Evolutionary conservation across 2,113 vertebrate species (phyloP).

Genomic region (Halcyon senegalensis): DNA sequence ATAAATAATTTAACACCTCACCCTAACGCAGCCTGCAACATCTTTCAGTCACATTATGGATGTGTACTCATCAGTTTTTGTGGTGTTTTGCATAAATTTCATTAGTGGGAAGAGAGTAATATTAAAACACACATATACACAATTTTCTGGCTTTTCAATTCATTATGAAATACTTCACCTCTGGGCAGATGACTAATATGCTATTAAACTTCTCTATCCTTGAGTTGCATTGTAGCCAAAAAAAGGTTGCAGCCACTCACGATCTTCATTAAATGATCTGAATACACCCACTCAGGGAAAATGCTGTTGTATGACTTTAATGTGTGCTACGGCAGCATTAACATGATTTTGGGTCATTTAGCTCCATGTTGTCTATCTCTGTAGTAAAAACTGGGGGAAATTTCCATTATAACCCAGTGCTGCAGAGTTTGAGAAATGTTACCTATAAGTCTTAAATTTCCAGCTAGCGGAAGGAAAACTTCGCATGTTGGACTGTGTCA

Average conservation of each 20-base stretch:
- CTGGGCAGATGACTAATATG: constrained; percentile 71
- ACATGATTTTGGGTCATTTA: constrained; percentile 37
- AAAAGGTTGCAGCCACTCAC: constrained; percentile 57
- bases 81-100: constrained; percentile 52
- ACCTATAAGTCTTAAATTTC: background rate
- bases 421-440: background rate
- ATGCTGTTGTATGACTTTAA: background rate
- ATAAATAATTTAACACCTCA: constrained; percentile 37
- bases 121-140: constrained; percentile 39
- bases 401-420: background rate
- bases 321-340: constrained; percentile 40
- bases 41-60: background rate
- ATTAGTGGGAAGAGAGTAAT: constrained; percentile 20
- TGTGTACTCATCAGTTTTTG: background rate
- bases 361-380: background rate
- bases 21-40: background rate
- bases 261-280: constrained; percentile 59
- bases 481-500: background rate
- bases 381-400: background rate
- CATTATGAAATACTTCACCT: constrained; percentile 69
- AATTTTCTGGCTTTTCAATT: constrained; percentile 50
- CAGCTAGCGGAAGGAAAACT: background rate
- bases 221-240: constrained; percentile 51
- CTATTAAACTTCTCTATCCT: constrained; percentile 70
- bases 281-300: constrained; percentile 61